A percentile compares a stretch with the other conserved stretches of the same genome.
phyloP scores from a whole-genome alignment of 2,113 vertebrate species.

The Chitala chitala region DNA sequence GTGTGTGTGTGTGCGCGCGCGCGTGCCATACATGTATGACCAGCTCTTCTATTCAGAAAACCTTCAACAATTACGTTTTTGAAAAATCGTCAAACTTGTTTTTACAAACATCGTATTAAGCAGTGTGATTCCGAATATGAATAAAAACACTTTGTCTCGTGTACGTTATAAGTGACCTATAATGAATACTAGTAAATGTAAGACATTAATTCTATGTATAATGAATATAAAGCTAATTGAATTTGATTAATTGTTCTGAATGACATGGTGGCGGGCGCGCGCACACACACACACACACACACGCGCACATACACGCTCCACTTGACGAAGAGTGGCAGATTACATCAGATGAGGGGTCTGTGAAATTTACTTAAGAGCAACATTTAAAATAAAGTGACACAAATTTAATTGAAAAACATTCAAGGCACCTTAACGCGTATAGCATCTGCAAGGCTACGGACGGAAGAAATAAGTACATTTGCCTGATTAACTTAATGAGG shows the following conservation, averaged over 20 bases:
- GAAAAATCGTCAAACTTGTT: too few relatives aligned
- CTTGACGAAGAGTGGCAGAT: conserved; percentile 11
- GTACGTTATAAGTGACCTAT: neutral
- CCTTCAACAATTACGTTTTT: too few relatives aligned
- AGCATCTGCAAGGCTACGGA: conserved; percentile 64
- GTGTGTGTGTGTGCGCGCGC: too few relatives aligned
- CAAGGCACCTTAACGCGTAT: conserved; percentile 61
- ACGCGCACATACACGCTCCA: too few relatives aligned
- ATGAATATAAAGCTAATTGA: conserved; percentile 21
- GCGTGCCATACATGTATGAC: too few relatives aligned
- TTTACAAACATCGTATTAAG: too few relatives aligned
- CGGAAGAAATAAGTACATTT: conserved; percentile 69
- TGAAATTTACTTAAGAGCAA: conserved; percentile 22
- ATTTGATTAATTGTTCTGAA: conserved; percentile 10
- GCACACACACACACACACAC: too few relatives aligned
- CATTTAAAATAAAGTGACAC: conserved; percentile 44
- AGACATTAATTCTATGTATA: neutral
- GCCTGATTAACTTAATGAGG: conserved; percentile 60
- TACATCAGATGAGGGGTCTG: neutral
- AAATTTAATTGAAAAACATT: conserved; percentile 63
- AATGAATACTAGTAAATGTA: conserved; percentile 4
- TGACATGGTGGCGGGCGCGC: neutral
- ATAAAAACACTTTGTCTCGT: neutral
- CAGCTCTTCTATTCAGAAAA: too few relatives aligned
- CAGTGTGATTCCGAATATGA: too few relatives aligned